Conservation (phyloP, 2,888 invertebrate species). For the Idaea biselata region DNA sequence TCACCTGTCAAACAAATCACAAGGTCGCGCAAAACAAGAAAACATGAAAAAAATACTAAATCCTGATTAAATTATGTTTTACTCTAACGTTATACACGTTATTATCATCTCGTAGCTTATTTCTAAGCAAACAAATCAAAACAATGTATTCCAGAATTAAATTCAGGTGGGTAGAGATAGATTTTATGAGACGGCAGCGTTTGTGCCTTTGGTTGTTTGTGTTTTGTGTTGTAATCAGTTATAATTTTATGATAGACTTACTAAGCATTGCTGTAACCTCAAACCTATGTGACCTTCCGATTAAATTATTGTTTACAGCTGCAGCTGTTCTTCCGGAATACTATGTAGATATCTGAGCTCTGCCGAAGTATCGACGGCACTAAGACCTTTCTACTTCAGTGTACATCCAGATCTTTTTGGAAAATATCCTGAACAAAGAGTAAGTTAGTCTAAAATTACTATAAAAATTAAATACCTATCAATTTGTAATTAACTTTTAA, state of each 20-base stretch:
- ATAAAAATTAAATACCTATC: slow-evolving; percentile 5
- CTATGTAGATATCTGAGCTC: slow-evolving; percentile 81
- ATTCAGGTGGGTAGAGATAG: slow-evolving; percentile 48
- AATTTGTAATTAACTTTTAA: too few relatives aligned
- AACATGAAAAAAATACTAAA: slow-evolving; percentile 1
- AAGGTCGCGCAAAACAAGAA: slow-evolving; percentile 26
- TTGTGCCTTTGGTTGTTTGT: not conserved
- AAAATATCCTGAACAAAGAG: slow-evolving; percentile 93
- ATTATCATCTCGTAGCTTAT: slow-evolving; percentile 19
- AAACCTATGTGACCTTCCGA: not conserved
- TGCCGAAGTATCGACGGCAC: slow-evolving; percentile 92
- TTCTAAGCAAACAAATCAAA: slow-evolving; percentile 3
- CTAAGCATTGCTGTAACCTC: not conserved
- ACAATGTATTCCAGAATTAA: slow-evolving; percentile 70
- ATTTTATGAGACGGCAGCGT: not conserved
- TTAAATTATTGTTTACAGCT: slow-evolving; percentile 29
- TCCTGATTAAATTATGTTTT: slow-evolving; percentile 1
- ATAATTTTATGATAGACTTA: not conserved
- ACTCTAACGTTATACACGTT: slow-evolving; percentile 28
- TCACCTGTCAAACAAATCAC: slow-evolving; percentile 8
- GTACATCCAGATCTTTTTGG: slow-evolving; percentile 98
- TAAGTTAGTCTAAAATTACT: slow-evolving; percentile 53
- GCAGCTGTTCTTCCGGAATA: slow-evolving; percentile 43
- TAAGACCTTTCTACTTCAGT: slow-evolving; percentile 96
- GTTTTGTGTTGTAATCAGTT: not conserved